Conservation (phyloP, 2,797 vertebrate genomes). For the Hydrolagus colliei region DNA sequence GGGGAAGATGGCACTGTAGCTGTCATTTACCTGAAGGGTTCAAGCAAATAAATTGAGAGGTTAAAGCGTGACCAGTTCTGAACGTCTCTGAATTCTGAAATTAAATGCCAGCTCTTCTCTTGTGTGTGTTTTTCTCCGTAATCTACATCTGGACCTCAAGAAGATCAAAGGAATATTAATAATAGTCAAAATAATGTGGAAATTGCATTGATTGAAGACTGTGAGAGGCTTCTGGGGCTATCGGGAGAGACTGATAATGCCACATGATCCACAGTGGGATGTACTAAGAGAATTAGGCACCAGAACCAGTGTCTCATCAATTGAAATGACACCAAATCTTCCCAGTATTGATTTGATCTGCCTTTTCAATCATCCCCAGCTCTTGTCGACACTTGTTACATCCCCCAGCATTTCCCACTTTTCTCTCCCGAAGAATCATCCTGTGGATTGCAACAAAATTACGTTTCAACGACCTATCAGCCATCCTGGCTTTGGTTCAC, state of each 20-base stretch:
- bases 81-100: background rate
- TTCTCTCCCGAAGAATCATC: conserved; percentile 4
- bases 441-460: conserved; percentile 15
- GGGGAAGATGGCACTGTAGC: too few species aligned
- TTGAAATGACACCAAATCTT: background rate
- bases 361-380: conserved; percentile 26
- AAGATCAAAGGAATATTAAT: background rate
- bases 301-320: conserved; percentile 9
- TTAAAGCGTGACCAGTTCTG: background rate
- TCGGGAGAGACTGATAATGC: background rate
- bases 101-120: background rate
- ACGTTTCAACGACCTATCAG: background rate
- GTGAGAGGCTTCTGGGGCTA: background rate
- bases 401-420: background rate
- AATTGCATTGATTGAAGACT: conserved; percentile 4
- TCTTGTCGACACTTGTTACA: conserved; percentile 15
- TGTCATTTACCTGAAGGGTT: too few species aligned
- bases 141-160: background rate
- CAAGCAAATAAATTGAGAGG: background rate
- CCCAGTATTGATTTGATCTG: conserved; percentile 21
- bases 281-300: conserved; percentile 1
- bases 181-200: background rate
- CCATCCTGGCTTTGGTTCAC: conserved; percentile 16
- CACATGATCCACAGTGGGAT: background rate
- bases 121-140: background rate